A percentile compares a stretch with the other conserved stretches of the same genome.
Conservation (phyloP, 2,888 invertebrate species). For the Allophyes oxyacanthae region DNA sequence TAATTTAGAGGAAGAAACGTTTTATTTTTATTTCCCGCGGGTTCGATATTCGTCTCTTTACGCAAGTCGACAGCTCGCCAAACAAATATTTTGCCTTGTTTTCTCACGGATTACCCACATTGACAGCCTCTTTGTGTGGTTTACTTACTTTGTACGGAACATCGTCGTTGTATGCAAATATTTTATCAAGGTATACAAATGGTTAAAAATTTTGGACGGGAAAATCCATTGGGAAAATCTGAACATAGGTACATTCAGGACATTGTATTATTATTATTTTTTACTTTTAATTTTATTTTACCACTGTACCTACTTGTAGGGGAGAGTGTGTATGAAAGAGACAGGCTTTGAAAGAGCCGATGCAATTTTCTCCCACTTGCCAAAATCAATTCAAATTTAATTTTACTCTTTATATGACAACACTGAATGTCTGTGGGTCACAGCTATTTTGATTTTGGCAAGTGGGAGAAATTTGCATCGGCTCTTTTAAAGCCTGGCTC, state of each 20-base stretch:
- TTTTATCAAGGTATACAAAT: constrained; percentile 43
- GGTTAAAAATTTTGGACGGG: constrained; percentile 30
- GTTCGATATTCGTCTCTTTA: constrained; percentile 40
- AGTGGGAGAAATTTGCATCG: too few species aligned
- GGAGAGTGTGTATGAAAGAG: too few species aligned
- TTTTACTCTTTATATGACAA: too few species aligned
- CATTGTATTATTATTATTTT: too few species aligned
- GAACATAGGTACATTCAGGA: constrained; percentile 30
- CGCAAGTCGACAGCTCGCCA: constrained; percentile 55
- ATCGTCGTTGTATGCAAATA: constrained; percentile 34
- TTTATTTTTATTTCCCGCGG: constrained; percentile 28
- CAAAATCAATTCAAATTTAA: too few species aligned
- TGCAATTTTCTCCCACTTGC: too few species aligned
- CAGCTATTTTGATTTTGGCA: too few species aligned
- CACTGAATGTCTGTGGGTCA: too few species aligned
- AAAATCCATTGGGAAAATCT: constrained; percentile 42
- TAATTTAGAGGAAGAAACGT: constrained; percentile 20
- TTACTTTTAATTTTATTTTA: too few species aligned
- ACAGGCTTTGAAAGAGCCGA: too few species aligned
- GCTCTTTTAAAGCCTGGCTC: too few species aligned
- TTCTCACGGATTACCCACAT: constrained; percentile 62
- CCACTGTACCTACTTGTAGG: too few species aligned
- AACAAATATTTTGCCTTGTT: constrained; percentile 64
- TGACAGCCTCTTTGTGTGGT: constrained; percentile 64
- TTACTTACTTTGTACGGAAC: constrained; percentile 53